Percentiles rank a stretch among this genome's conserved stretches.
Conservation (phyloP, 1,140 invertebrate species). For the Pachyrhynchus sulphureomaculatus region DNA sequence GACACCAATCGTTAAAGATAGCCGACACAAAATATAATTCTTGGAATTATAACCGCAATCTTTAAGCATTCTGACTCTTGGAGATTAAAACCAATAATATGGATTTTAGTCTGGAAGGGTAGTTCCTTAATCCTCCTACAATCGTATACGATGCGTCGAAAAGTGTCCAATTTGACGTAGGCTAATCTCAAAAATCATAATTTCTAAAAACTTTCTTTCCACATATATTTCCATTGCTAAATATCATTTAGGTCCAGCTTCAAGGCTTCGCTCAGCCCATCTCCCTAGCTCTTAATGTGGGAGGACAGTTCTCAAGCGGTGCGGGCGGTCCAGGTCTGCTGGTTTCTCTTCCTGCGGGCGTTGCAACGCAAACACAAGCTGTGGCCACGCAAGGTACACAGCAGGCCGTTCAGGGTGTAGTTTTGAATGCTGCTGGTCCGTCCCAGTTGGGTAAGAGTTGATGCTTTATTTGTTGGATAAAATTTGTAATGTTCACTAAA, state of each 20-base stretch:
- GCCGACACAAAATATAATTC: no score
- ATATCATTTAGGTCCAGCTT: slow-evolving; percentile 62
- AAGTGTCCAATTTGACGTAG: no score
- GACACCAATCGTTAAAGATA: no score
- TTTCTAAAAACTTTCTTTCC: not conserved
- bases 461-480: not conserved
- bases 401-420: slow-evolving; percentile 20
- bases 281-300: slow-evolving; percentile 72
- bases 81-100: no score
- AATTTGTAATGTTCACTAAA: no score
- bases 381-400: slow-evolving; percentile 45
- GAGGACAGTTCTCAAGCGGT: slow-evolving; percentile 50
- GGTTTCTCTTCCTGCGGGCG: slow-evolving; percentile 51
- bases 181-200: no score
- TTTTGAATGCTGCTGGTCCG: slow-evolving; percentile 48
- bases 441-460: slow-evolving; percentile 54
- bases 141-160: no score
- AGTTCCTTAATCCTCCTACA: no score
- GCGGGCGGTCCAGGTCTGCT: slow-evolving; percentile 44
- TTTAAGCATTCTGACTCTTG: no score
- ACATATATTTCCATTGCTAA: not conserved
- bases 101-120: no score
- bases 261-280: slow-evolving; percentile 76
- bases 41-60: no score
- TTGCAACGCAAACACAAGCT: slow-evolving; percentile 45